These are phyloP conservation scores for Andrena chrysosceles DNA, from an alignment of 2,888 invertebrate species.

Conservation along the genomic window DNA sequence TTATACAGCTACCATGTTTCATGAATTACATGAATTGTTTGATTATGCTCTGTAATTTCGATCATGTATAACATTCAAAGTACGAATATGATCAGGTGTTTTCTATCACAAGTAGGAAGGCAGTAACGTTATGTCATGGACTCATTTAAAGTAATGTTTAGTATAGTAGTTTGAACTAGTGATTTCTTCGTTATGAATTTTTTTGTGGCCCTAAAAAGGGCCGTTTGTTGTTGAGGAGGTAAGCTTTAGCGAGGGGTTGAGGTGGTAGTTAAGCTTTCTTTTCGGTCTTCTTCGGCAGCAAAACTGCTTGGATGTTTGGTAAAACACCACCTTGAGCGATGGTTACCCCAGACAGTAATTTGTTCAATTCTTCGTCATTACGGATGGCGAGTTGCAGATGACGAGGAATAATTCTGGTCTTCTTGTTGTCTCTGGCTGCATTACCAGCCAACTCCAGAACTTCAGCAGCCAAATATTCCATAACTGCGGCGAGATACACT, in stretches of 20 bases:
- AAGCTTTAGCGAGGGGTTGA: background rate
- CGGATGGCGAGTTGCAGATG: conserved; percentile 89
- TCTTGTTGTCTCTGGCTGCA: conserved; percentile 90
- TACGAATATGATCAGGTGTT: too few species aligned
- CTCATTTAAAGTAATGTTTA: too few species aligned
- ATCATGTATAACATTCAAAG: too few species aligned
- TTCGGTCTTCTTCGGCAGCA: conserved; percentile 66
- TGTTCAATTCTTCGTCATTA: conserved; percentile 93
- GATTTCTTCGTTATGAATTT: too few species aligned
- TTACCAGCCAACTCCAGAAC: conserved; percentile 89
- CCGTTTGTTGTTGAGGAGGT: too few species aligned
- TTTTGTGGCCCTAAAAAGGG: too few species aligned
- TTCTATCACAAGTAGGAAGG: too few species aligned
- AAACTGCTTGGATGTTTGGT: conserved; percentile 91
- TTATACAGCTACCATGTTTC: too few species aligned
- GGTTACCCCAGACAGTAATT: conserved; percentile 90
- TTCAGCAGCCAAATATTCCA: conserved; percentile 90
- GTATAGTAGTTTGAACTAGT: too few species aligned
- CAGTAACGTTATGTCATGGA: too few species aligned
- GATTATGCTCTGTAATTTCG: too few species aligned
- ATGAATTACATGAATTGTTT: too few species aligned
- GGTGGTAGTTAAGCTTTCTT: conserved; percentile 61
- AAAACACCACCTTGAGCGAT: conserved; percentile 94
- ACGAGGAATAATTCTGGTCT: conserved; percentile 85
- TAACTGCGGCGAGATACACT: conserved; percentile 87